phyloP scores from a whole-genome alignment of 23 tunicate genomes.

The Ciona savignyi region DNA sequence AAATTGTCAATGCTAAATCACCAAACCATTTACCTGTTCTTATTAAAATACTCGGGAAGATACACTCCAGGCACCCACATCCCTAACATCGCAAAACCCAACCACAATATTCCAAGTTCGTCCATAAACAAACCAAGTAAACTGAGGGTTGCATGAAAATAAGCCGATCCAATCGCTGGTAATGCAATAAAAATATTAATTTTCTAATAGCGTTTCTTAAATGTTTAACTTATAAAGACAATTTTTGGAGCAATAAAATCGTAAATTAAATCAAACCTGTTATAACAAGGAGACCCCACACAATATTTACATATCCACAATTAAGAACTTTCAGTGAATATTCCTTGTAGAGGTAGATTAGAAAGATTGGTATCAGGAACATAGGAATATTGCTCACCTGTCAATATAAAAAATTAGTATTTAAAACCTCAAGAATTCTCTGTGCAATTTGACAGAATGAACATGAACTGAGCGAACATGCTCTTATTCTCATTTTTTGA shows the following conservation, averaged over 20 bases:
- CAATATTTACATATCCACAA: conserved; percentile 19
- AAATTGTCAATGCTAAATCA: no score
- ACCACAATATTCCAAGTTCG: conserved; percentile 64
- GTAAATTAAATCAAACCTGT: conserved; percentile 18
- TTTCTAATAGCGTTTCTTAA: no score
- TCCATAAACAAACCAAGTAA: conserved; percentile 54
- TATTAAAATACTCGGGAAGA: conserved; percentile 20
- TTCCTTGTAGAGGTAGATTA: conserved; percentile 21
- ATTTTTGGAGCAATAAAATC: no score
- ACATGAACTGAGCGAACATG: no score
- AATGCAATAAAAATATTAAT: background rate
- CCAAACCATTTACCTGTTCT: conserved; percentile 11
- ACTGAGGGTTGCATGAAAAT: conserved; percentile 64
- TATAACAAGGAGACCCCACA: conserved; percentile 22
- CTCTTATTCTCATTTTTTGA: no score
- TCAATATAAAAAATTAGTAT: no score
- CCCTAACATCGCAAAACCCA: conserved; percentile 26
- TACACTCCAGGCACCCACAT: conserved; percentile 22
- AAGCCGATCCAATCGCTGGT: conserved; percentile 49
- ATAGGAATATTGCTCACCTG: conserved; percentile 63
- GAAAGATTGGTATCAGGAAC: conserved; percentile 19
- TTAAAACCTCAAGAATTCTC: no score
- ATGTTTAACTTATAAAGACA: background rate
- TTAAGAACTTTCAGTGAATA: conserved; percentile 24
- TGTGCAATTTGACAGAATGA: no score